These are phyloP conservation scores for Sternarchorhynchus goeldii DNA, from an alignment of 2,797 vertebrate species.

Conservation along the genomic window DNA sequence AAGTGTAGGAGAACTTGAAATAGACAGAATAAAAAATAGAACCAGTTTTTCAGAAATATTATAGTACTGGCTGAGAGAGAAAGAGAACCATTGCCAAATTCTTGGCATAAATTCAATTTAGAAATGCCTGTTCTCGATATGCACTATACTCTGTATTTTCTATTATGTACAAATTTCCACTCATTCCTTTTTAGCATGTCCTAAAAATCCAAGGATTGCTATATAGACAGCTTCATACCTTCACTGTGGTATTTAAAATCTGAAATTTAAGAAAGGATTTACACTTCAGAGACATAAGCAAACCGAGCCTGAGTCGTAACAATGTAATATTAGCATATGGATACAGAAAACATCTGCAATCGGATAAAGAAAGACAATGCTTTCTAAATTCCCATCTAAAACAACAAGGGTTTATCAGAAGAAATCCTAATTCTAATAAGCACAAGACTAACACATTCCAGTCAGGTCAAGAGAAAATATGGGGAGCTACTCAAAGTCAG, in stretches of 20 bases:
- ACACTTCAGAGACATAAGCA: neutral
- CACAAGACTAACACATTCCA: neutral
- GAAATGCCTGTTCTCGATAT: neutral
- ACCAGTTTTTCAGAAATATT: conserved; percentile 10
- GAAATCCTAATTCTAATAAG: conserved; percentile 12
- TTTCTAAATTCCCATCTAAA: neutral
- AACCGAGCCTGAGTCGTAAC: conserved; percentile 37
- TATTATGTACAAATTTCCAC: neutral
- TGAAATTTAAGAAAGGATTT: neutral
- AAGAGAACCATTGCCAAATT: conserved; percentile 1
- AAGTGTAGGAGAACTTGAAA: neutral
- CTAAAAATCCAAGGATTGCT: neutral
- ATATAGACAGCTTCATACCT: neutral
- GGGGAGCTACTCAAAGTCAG: neutral
- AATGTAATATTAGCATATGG: conserved; percentile 15
- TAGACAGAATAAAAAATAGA: neutral
- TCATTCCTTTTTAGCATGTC: neutral
- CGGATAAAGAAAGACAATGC: neutral
- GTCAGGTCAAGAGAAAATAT: neutral
- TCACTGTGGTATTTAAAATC: neutral
- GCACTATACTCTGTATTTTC: neutral
- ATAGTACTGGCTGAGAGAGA: neutral
- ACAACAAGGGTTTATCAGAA: conserved; percentile 6
- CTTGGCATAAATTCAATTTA: conserved; percentile 6
- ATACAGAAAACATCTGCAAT: conserved; percentile 7